Evolutionary conservation across 2,888 invertebrate genomes (phyloP).

Genomic region (Melinaea marsaeus): DNA sequence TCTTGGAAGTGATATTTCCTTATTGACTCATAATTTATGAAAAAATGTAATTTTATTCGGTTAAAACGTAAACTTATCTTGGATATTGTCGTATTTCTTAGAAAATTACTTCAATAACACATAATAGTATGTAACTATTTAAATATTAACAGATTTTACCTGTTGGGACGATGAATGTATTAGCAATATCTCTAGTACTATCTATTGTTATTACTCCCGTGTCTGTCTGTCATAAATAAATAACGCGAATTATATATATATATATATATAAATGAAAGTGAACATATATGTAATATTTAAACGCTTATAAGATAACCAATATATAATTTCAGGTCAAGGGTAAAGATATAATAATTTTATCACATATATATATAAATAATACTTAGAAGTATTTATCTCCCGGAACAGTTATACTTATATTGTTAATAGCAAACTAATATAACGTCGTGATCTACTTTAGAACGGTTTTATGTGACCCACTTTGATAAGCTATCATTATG

Average conservation of each 20-base stretch:
- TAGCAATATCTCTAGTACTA: too few species aligned
- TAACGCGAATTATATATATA: too few species aligned
- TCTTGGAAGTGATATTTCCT: not conserved
- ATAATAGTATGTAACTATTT: too few species aligned
- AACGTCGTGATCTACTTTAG: conserved; percentile 15
- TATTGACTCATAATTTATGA: not conserved
- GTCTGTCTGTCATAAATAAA: too few species aligned
- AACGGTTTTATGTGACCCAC: conserved; percentile 51
- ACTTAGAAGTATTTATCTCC: not conserved
- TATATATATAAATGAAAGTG: too few species aligned
- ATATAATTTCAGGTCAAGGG: conserved; percentile 48
- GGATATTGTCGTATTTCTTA: not conserved
- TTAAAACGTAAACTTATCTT: not conserved
- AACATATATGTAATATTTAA: not conserved
- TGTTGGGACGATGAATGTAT: too few species aligned
- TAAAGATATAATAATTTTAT: conserved; percentile 30
- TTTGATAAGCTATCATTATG: conserved; percentile 68
- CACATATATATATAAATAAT: conserved; percentile 7
- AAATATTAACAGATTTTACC: too few species aligned
- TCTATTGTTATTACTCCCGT: too few species aligned
- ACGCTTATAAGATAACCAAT: conserved; percentile 35
- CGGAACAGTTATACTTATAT: conserved; percentile 15
- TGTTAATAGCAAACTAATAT: conserved; percentile 12
- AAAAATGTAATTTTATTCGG: not conserved
- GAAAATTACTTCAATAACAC: not conserved